These are phyloP conservation scores for Petaurus breviceps DNA, from an alignment of 2,113 vertebrate species.

Conservation along the genomic window DNA sequence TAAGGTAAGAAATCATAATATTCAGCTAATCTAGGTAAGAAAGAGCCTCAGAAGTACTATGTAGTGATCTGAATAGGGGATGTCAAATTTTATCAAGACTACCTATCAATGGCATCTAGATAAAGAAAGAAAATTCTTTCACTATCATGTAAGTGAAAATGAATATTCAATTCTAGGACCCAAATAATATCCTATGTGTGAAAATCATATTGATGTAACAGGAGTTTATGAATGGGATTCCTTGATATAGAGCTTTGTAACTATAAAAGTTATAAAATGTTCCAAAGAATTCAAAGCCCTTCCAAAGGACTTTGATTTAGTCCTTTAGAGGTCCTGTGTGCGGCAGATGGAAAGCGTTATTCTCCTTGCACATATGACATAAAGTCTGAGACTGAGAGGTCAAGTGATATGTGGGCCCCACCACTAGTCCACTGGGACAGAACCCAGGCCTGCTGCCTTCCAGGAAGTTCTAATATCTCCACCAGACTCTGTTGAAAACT, in stretches of 20 bases:
- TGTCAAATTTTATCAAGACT: neutral
- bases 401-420: conserved; percentile 20
- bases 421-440: neutral
- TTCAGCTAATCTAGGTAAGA: neutral
- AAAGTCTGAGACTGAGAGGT: conserved; percentile 32
- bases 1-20: too few relatives aligned
- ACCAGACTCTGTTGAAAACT: neutral
- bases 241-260: conserved; percentile 68
- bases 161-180: conserved; percentile 14
- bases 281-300: conserved; percentile 68
- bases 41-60: conserved; percentile 38
- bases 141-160: conserved; percentile 71
- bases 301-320: conserved; percentile 30
- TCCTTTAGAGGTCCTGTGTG: conserved; percentile 63
- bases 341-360: conserved; percentile 8
- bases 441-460: neutral
- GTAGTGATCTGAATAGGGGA: conserved; percentile 38
- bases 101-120: neutral
- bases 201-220: conserved; percentile 49
- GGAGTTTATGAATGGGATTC: neutral
- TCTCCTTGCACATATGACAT: conserved; percentile 20
- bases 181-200: neutral
- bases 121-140: conserved; percentile 17
- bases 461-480: neutral
- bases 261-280: conserved; percentile 41